Evolutionary conservation across 2,797 vertebrate species (phyloP).

Genomic region (Pipistrellus pipistrellus): DNA sequence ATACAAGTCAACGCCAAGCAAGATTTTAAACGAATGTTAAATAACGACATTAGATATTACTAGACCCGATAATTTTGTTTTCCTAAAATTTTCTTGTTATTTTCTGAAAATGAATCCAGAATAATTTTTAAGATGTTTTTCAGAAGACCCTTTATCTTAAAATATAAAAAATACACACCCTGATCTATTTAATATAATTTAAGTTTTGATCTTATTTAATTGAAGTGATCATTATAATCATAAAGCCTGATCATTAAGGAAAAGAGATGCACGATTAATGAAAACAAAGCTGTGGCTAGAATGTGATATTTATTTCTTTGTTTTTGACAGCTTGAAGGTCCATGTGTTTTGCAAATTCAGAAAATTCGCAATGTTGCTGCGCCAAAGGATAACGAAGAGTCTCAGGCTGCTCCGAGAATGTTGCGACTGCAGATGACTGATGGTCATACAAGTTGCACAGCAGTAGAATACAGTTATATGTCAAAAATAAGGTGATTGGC

Average conservation of each 20-base stretch:
- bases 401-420: slow-evolving; percentile 96
- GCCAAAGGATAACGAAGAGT: slow-evolving; percentile 97
- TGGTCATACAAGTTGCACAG: slow-evolving; percentile 95
- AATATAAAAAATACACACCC: background rate
- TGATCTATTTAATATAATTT: background rate
- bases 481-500: slow-evolving; percentile 95
- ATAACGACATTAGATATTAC: no score
- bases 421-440: slow-evolving; percentile 98
- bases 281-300: background rate
- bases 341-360: slow-evolving; percentile 97
- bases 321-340: slow-evolving; percentile 94
- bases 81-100: background rate
- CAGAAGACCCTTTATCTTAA: background rate
- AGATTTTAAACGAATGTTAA: no score
- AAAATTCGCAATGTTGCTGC: slow-evolving; percentile 97
- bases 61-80: slow-evolving; percentile 5
- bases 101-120: slow-evolving; percentile 60
- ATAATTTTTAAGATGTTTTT: slow-evolving; percentile 15
- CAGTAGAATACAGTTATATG: slow-evolving; percentile 95
- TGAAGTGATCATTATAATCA: slow-evolving; percentile 50
- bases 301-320: slow-evolving; percentile 77
- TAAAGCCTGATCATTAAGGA: background rate
- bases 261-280: slow-evolving; percentile 48
- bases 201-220: slow-evolving; percentile 31
- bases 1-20: no score